Evolutionary conservation across 2,888 invertebrate genomes (phyloP), one percentile per base, ranked within the genome.

Genomic region (Aleiodes testaceus): DNA sequence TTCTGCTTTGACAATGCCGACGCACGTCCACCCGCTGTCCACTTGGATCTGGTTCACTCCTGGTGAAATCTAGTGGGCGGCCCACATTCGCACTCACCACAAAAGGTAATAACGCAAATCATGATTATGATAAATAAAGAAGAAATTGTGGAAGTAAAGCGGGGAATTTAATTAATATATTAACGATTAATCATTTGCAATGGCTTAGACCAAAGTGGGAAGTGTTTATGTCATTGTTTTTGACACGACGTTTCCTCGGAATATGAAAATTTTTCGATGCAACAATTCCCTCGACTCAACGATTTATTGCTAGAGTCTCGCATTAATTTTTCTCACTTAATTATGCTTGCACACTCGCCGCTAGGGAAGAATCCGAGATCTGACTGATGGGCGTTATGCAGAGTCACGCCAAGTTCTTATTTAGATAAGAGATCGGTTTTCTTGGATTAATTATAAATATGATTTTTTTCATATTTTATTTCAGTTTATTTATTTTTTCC

Each of bases 391-490:
- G 74, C 76, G 73, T 80, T 82, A 75, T 78, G 81, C 80, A 79
- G 77, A 83, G 82, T 84, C 82, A 84, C 82, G 84, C 82, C 78
- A 84, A 81, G 77, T 81, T 81, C 81, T 84, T 84, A 82, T 79
- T 80, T 79, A 81, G 83, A 82, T 82, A 81, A 69, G 74, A 69
- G 82, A 82, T 82, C 69, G 73, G 72, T 75, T 69, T 68, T 26
- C 73, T 72, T 75, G 68, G 75, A 72, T 77, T 80, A 55, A 55
- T 55, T 55, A 55, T 55, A 55, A 55, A 55, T 55, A 55, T 82
- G 81, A 82, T 82, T 82, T 80, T 82, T 81, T 77, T 70, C 74
- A n/a, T 45, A 26, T 44, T 55, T 52, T 67, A 53, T 26, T 22
- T 22, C 49, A 44, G 59, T 26, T 45, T 36, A 49, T 11, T 50